Percentiles rank a stretch among this genome's conserved stretches.
These are phyloP conservation scores for Tetragnatha montana DNA, from an alignment of 2,888 invertebrate species.

Conservation along the genomic window DNA sequence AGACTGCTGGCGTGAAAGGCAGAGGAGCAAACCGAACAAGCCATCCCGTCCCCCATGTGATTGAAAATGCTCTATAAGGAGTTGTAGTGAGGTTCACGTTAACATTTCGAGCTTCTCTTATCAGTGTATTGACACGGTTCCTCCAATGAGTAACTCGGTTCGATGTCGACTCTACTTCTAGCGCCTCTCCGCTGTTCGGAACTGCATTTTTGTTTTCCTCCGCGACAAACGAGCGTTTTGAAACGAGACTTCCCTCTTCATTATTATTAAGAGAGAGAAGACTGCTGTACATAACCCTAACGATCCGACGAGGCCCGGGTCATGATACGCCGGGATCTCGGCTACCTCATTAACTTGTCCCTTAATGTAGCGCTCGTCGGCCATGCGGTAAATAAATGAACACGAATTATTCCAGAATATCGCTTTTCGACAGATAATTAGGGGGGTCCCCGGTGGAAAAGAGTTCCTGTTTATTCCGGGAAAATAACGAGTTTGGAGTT, in stretches of 20 bases:
- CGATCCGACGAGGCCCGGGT: constrained; percentile 28
- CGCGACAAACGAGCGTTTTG: constrained; percentile 52
- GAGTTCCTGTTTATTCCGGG: constrained; percentile 35
- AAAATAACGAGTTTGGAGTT: constrained; percentile 51
- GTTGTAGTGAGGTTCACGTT: too few species aligned
- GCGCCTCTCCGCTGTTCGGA: background rate
- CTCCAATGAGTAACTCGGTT: too few species aligned
- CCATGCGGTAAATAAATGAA: constrained; percentile 51
- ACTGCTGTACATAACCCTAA: constrained; percentile 44
- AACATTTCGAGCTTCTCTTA: too few species aligned
- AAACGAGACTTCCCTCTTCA: constrained; percentile 38
- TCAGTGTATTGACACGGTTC: too few species aligned
- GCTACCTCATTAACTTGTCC: constrained; percentile 58
- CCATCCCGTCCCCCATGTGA: too few species aligned
- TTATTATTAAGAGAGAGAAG: constrained; percentile 57
- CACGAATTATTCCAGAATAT: constrained; percentile 53
- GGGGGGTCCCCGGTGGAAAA: background rate
- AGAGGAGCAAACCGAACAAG: too few species aligned
- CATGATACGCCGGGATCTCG: constrained; percentile 28
- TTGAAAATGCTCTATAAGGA: too few species aligned
- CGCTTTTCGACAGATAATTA: constrained; percentile 54
- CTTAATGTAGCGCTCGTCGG: constrained; percentile 36
- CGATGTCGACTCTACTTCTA: too few species aligned
- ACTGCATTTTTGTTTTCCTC: constrained; percentile 17
- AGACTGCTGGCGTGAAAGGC: too few species aligned